phyloP scores from a whole-genome alignment of 2,888 invertebrate genomes.

The Dasysyrphus tricinctus region DNA sequence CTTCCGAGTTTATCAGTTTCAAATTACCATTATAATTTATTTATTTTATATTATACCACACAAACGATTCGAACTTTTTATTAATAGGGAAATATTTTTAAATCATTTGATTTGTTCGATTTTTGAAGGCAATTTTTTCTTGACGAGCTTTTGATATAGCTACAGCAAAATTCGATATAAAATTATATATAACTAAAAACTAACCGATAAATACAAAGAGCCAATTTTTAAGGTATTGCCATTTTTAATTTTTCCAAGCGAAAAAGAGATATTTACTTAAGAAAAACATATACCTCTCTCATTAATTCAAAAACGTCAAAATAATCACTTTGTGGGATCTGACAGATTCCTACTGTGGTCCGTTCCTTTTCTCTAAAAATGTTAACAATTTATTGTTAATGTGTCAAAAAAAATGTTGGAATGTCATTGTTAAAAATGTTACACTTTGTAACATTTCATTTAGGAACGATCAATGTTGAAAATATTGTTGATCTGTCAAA shows the following conservation, averaged over 20 bases:
- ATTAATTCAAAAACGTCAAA: no score
- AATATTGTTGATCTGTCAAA: no score
- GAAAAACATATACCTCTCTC: no score
- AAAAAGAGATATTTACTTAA: no score
- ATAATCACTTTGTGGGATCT: no score
- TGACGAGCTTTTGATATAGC: conserved; percentile 62
- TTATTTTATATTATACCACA: conserved; percentile 53
- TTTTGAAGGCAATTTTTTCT: conserved; percentile 60
- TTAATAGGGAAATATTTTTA: conserved; percentile 44
- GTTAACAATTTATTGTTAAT: no score
- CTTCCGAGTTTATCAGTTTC: conserved; percentile 34
- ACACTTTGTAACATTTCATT: no score
- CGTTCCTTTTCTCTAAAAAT: no score
- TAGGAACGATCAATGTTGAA: no score
- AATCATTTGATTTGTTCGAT: conserved; percentile 65
- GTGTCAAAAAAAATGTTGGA: no score
- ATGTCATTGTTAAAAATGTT: no score
- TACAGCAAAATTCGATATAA: conserved; percentile 66
- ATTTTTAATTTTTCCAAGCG: not conserved
- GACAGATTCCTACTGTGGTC: no score
- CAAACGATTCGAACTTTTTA: conserved; percentile 48
- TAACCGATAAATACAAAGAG: conserved; percentile 67
- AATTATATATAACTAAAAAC: not conserved
- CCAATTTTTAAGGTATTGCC: conserved; percentile 47
- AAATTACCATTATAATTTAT: conserved; percentile 68